phyloP scores from a whole-genome alignment of 2,888 invertebrate species.

The Hemaris fuciformis region DNA sequence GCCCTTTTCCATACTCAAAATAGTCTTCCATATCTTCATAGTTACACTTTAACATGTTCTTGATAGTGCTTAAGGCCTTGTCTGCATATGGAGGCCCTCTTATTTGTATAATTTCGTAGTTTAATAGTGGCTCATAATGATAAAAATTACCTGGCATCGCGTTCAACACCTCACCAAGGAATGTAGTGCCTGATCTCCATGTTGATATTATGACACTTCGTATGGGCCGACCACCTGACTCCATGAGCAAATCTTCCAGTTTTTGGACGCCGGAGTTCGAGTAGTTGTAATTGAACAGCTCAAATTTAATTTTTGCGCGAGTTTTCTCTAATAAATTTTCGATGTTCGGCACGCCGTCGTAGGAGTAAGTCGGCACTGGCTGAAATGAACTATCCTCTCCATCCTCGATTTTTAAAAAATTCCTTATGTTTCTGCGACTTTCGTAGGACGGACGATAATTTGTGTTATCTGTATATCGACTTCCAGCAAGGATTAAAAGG shows the following conservation, averaged over 20 bases:
- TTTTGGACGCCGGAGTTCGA: constrained; percentile 69
- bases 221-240: constrained; percentile 86
- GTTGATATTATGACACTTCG: constrained; percentile 91
- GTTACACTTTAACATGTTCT: constrained; percentile 88
- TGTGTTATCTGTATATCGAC: constrained; percentile 79
- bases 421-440: constrained; percentile 65
- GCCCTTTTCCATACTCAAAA: constrained; percentile 88
- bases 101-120: constrained; percentile 91
- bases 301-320: constrained; percentile 55
- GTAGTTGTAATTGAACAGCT: constrained; percentile 67
- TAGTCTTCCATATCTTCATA: constrained; percentile 88
- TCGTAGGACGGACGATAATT: constrained; percentile 72
- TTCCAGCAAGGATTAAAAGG: constrained; percentile 77
- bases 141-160: constrained; percentile 93
- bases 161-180: constrained; percentile 92
- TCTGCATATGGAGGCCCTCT: constrained; percentile 87
- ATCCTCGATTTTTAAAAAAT: constrained; percentile 84
- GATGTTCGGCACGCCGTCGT: constrained; percentile 61
- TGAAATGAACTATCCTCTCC: constrained; percentile 54
- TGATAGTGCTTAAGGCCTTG: constrained; percentile 85
- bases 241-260: constrained; percentile 85
- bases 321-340: constrained; percentile 67
- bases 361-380: constrained; percentile 59
- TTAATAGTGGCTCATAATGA: constrained; percentile 93
- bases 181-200: constrained; percentile 95